Evolutionary conservation across 1,140 invertebrate genomes (phyloP).

Genomic region (Bombus difficillimus): DNA sequence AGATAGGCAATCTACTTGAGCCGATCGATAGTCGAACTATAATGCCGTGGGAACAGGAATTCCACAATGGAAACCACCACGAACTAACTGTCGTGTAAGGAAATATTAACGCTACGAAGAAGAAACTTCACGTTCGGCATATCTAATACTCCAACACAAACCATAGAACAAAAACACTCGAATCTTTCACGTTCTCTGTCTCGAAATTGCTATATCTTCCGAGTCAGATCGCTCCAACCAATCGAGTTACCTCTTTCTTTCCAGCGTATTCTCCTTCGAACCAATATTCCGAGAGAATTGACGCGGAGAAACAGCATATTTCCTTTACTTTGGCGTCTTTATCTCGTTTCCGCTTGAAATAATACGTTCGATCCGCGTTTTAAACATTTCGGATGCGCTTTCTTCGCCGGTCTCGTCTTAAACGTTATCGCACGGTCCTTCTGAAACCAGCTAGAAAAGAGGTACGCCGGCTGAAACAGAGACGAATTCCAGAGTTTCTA

Average conservation of each 20-base stretch:
- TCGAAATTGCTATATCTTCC: neutral
- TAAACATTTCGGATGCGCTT: neutral
- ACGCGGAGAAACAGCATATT: neutral
- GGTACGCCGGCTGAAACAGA: neutral
- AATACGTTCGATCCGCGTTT: neutral
- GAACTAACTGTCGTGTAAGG: neutral
- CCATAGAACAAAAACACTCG: neutral
- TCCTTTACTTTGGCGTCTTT: neutral
- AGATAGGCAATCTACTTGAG: conserved; percentile 14
- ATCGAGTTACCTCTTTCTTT: neutral
- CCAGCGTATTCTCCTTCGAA: neutral
- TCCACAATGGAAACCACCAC: neutral
- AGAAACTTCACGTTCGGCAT: no score
- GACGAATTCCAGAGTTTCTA: neutral
- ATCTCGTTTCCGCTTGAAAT: neutral
- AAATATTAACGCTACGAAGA: neutral
- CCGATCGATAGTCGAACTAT: conserved; percentile 10
- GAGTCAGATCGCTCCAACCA: conserved; percentile 7
- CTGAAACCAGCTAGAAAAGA: neutral
- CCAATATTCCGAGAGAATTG: conserved; percentile 14
- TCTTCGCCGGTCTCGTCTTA: neutral
- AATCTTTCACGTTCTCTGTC: neutral
- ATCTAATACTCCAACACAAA: neutral
- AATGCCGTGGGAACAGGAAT: neutral
- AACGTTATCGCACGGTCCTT: neutral